These are phyloP conservation scores for Yoshiicerus persimilis DNA, from an alignment of 1,140 invertebrate genomes.

Conservation along the genomic window DNA sequence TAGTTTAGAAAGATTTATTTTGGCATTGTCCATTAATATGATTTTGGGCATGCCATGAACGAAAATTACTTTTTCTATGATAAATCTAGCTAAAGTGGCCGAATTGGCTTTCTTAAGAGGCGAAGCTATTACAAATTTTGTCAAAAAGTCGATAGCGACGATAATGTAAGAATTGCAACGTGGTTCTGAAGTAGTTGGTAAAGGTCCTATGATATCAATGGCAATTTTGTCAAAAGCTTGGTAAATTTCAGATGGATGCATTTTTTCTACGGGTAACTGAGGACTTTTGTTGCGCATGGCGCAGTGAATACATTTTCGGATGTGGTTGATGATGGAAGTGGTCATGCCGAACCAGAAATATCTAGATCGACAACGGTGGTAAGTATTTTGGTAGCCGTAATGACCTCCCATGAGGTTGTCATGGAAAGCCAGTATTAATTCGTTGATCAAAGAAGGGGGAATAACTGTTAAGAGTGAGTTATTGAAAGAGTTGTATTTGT, in stretches of 20 bases:
- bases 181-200: neutral
- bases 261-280: too few relatives aligned
- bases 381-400: too few relatives aligned
- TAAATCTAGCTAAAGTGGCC: neutral
- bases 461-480: too few relatives aligned
- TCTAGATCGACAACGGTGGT: neutral
- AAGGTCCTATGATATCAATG: neutral
- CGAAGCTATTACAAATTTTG: neutral
- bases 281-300: too few relatives aligned
- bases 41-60: neutral
- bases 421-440: too few relatives aligned
- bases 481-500: too few relatives aligned
- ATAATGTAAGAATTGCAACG: neutral
- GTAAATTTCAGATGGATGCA: too few relatives aligned
- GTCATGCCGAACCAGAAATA: too few relatives aligned
- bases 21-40: neutral
- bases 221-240: neutral
- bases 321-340: too few relatives aligned
- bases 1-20: neutral
- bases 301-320: too few relatives aligned
- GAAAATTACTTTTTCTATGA: neutral
- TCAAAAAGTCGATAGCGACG: neutral
- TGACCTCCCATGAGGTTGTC: too few relatives aligned
- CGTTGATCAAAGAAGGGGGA: too few relatives aligned
- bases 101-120: neutral